These are phyloP conservation scores for Brachionus sp. DNA, from an alignment of 1,140 invertebrate species.

Conservation along the genomic window DNA sequence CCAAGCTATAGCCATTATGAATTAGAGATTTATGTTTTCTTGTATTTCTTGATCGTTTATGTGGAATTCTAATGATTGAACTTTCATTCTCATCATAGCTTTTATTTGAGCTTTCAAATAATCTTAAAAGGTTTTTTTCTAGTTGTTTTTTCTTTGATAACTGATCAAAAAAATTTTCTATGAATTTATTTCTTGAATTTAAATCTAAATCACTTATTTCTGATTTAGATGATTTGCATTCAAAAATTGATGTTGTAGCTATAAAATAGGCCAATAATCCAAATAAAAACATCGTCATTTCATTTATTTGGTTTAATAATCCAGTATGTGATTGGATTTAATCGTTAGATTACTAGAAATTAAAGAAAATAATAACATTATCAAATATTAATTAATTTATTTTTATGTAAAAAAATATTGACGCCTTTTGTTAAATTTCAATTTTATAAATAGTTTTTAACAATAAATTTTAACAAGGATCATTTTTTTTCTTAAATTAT, in stretches of 20 bases:
- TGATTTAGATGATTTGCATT: background rate
- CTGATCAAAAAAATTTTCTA: background rate
- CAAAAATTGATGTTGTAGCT: background rate
- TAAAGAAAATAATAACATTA: background rate
- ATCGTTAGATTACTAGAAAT: background rate
- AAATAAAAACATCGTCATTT: background rate
- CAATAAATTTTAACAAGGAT: too few relatives aligned
- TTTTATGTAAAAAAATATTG: background rate
- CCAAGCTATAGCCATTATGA: constrained; percentile 37
- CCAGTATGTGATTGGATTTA: background rate
- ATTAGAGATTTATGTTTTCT: constrained; percentile 17
- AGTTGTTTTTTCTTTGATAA: background rate
- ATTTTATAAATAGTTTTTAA: too few relatives aligned
- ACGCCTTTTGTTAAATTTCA: background rate
- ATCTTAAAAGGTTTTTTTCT: background rate
- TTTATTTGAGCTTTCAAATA: background rate
- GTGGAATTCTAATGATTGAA: background rate
- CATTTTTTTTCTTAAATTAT: background rate
- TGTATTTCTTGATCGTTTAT: background rate
- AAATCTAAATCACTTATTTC: background rate
- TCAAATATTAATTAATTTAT: background rate
- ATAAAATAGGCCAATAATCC: background rate
- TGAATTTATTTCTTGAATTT: background rate
- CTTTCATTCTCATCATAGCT: background rate
- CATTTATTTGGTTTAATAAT: background rate